These are phyloP conservation scores for Wasmannia auropunctata DNA, from an alignment of 1,140 invertebrate species.

Conservation along the genomic window DNA sequence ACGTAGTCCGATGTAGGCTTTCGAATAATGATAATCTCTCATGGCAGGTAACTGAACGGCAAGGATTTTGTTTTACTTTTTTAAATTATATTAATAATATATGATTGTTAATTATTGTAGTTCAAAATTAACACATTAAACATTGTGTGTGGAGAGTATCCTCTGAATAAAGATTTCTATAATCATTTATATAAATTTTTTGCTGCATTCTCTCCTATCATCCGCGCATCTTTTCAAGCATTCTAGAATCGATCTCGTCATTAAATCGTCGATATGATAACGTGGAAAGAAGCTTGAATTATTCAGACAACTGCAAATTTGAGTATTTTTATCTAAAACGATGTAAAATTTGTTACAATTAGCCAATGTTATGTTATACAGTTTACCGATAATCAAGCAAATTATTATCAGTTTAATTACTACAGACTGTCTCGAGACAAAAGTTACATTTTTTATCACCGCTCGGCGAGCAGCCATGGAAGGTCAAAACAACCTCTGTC, in stretches of 20 bases:
- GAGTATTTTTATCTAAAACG: background rate
- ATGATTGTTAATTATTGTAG: too few relatives aligned
- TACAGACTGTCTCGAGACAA: too few relatives aligned
- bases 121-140: too few relatives aligned
- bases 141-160: too few relatives aligned
- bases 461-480: background rate
- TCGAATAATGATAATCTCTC: too few relatives aligned
- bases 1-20: too few relatives aligned
- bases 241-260: background rate
- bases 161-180: too few relatives aligned
- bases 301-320: background rate
- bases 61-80: too few relatives aligned
- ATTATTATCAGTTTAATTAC: background rate
- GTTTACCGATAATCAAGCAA: background rate
- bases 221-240: background rate
- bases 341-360: background rate
- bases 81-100: too few relatives aligned
- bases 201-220: background rate
- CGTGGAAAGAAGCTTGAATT: background rate
- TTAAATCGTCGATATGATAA: too few relatives aligned
- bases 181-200: too few relatives aligned
- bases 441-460: slow-evolving; percentile 14
- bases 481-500: background rate
- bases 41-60: too few relatives aligned
- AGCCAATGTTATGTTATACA: background rate